Conservation (phyloP, 2,113 vertebrate genomes). For the Rhinolophus ferrumequinum region DNA sequence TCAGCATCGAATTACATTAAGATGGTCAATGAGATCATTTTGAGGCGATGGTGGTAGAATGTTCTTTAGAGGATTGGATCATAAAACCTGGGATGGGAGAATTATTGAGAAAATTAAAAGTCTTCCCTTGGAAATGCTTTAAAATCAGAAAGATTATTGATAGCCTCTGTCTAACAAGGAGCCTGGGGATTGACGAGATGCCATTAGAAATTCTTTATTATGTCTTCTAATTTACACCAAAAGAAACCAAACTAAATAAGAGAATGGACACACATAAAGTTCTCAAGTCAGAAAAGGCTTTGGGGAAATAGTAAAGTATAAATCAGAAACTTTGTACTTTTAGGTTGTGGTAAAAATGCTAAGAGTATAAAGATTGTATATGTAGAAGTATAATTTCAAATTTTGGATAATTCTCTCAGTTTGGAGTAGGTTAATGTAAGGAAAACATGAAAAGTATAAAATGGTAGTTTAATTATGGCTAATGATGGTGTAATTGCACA, state of each 20-base stretch:
- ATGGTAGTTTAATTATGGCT: slow-evolving; percentile 50
- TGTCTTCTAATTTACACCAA: slow-evolving; percentile 2
- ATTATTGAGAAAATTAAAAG: background rate
- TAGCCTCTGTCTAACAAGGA: background rate
- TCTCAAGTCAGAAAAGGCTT: background rate
- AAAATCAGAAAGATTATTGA: slow-evolving; percentile 38
- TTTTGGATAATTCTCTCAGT: slow-evolving; percentile 51
- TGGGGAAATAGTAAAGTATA: background rate
- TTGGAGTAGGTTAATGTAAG: slow-evolving; percentile 22
- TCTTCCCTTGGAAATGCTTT: slow-evolving; percentile 33
- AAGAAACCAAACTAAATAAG: slow-evolving; percentile 7
- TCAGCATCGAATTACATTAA: background rate
- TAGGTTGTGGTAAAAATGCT: background rate
- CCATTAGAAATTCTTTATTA: background rate
- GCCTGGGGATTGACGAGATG: background rate
- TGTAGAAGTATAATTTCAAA: background rate
- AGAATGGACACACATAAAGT: background rate
- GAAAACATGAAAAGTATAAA: slow-evolving; percentile 6
- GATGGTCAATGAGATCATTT: background rate
- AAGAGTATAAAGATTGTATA: background rate
- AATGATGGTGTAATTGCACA: slow-evolving; percentile 21
- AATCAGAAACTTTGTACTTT: background rate
- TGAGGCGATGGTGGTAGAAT: background rate
- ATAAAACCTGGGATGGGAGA: background rate
- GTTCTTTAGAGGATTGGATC: background rate